Evolutionary conservation across 2,797 vertebrate species (phyloP).

Genomic region (Australoheros facetus): DNA sequence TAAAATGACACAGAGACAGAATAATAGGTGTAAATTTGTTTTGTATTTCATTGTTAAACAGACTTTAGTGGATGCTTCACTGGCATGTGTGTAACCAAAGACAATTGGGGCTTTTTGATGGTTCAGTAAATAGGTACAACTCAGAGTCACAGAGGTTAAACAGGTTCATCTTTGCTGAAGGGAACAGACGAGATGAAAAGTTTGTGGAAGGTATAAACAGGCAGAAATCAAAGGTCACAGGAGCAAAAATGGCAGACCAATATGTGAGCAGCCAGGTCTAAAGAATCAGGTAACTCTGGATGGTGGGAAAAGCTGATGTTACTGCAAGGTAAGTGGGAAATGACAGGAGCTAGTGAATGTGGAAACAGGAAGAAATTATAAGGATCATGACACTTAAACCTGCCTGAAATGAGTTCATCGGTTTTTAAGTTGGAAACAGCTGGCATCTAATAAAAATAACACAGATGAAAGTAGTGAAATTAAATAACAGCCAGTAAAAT

Average conservation of each 20-base stretch:
- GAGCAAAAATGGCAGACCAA: not conserved
- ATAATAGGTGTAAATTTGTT: not conserved
- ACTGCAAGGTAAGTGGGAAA: not conserved
- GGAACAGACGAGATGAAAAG: accelerated
- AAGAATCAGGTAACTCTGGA: not conserved
- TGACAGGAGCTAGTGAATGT: not conserved
- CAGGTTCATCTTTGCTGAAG: not conserved
- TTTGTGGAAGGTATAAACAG: not conserved
- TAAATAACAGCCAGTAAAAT: too few species aligned
- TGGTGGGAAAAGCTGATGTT: not conserved
- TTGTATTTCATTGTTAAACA: not conserved
- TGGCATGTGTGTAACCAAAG: not conserved
- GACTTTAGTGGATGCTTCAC: not conserved
- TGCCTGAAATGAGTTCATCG: too few species aligned
- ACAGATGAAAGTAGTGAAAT: not conserved
- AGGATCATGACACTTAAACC: not conserved
- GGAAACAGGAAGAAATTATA: not conserved
- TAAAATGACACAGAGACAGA: not conserved
- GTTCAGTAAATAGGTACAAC: not conserved
- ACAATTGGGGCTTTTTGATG: accelerated
- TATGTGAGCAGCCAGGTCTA: not conserved
- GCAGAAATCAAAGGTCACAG: not conserved
- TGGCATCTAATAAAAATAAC: not conserved
- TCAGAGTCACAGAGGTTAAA: accelerated
- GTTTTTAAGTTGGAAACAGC: not conserved